phyloP scores from a whole-genome alignment of 2,113 vertebrate genomes.

The Campylomormyrus tamandua region DNA sequence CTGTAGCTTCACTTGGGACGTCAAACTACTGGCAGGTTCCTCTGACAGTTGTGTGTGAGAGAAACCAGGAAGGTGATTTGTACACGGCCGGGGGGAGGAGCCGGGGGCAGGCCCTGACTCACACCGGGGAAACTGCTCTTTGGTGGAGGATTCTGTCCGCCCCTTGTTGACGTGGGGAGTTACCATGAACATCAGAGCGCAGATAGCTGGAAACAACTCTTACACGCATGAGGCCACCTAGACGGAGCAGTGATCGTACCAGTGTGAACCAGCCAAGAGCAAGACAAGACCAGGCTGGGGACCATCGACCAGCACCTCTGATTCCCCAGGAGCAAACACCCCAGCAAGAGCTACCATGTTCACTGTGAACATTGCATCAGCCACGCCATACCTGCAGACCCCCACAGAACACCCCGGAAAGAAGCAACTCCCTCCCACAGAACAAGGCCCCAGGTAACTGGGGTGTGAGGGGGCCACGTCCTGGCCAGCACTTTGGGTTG shows the following conservation, averaged over 20 bases:
- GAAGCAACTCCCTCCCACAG: neutral
- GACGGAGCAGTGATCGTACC: neutral
- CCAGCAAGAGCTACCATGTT: neutral
- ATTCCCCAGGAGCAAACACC: conserved; percentile 7
- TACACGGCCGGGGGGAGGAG: neutral
- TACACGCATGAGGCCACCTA: neutral
- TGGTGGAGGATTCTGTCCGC: neutral
- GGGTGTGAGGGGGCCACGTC: too few relatives aligned
- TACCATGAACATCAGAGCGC: neutral
- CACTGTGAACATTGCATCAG: conserved; percentile 5
- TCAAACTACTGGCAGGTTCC: neutral
- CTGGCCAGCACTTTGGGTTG: neutral
- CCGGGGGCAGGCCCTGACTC: neutral
- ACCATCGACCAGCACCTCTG: neutral
- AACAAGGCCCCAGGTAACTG: neutral
- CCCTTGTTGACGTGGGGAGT: neutral
- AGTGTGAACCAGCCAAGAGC: neutral
- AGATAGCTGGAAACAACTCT: neutral
- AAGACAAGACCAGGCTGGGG: conserved; percentile 27
- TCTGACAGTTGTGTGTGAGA: neutral
- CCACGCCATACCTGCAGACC: neutral
- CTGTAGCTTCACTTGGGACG: neutral
- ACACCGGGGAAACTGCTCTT: neutral
- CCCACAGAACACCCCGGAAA: too few relatives aligned
- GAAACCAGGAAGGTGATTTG: neutral